phyloP scores from a whole-genome alignment of 2,113 vertebrate species.

The Tiliqua scincoides region DNA sequence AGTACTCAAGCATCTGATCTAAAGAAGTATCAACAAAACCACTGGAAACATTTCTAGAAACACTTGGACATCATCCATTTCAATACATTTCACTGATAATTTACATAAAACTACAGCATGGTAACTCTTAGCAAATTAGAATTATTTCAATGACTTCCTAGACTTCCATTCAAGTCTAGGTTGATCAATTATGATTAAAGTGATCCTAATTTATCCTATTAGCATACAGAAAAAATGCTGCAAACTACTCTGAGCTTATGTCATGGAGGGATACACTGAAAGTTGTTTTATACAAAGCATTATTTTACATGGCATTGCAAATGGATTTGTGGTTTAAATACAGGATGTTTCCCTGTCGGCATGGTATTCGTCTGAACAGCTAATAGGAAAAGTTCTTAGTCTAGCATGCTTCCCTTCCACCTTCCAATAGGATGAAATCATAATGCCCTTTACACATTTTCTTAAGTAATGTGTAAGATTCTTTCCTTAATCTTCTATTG shows the following conservation, averaged over 20 bases:
- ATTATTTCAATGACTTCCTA: neutral
- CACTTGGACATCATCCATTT: neutral
- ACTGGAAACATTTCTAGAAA: neutral
- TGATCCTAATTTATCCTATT: neutral
- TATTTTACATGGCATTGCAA: no score
- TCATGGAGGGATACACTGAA: no score
- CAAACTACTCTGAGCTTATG: no score
- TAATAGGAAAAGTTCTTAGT: neutral
- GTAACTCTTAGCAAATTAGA: neutral
- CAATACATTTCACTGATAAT: neutral
- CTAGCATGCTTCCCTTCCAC: neutral
- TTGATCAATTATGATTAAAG: neutral
- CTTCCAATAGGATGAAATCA: neutral
- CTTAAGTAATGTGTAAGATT: neutral
- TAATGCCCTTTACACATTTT: neutral
- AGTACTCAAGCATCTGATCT: neutral
- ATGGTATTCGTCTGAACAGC: neutral
- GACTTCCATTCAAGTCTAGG: neutral
- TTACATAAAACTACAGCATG: neutral
- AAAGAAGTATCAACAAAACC: neutral
- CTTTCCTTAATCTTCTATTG: no score
- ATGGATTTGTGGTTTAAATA: neutral
- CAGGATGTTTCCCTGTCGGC: constrained; percentile 8
- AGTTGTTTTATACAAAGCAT: neutral
- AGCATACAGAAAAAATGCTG: no score